phyloP scores from a whole-genome alignment of 1,140 invertebrate species.

The Leptopilina boulardi region DNA sequence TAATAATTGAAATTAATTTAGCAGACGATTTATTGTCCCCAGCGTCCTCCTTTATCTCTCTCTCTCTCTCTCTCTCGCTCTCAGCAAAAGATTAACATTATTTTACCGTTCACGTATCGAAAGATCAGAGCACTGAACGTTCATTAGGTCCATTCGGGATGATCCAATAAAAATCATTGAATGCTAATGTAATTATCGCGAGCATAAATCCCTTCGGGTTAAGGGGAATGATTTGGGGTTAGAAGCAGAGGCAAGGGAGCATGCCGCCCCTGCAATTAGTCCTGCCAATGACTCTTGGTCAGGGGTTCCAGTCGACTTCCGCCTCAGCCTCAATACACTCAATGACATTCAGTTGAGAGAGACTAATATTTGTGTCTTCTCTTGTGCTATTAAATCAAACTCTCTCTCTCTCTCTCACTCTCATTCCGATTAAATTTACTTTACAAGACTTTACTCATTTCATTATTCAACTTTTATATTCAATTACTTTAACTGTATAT shows the following conservation, averaged over 20 bases:
- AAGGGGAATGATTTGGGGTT: slow-evolving; percentile 68
- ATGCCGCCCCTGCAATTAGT: slow-evolving; percentile 73
- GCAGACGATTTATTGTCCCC: background rate
- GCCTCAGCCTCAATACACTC: slow-evolving; percentile 30
- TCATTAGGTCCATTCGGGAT: slow-evolving; percentile 49
- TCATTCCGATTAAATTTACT: slow-evolving; percentile 32
- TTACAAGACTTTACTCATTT: background rate
- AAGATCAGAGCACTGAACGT: slow-evolving; percentile 22
- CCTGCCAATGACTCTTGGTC: slow-evolving; percentile 69
- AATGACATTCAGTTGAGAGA: slow-evolving; percentile 9
- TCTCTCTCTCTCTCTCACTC: too few relatives aligned
- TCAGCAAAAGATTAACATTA: slow-evolving; percentile 28
- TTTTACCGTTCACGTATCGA: slow-evolving; percentile 21
- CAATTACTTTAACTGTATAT: background rate
- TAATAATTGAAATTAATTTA: background rate
- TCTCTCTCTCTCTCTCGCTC: background rate
- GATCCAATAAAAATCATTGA: slow-evolving; percentile 74
- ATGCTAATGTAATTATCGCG: slow-evolving; percentile 75
- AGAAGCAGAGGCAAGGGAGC: slow-evolving; percentile 59
- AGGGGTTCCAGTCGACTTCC: slow-evolving; percentile 53
- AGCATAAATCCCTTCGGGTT: slow-evolving; percentile 69
- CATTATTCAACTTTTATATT: background rate
- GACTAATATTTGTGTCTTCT: slow-evolving; percentile 27
- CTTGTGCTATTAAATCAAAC: slow-evolving; percentile 3
- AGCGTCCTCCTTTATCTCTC: background rate